Conservation (phyloP, 2,888 invertebrate genomes). For the Gryllus longicercus region DNA sequence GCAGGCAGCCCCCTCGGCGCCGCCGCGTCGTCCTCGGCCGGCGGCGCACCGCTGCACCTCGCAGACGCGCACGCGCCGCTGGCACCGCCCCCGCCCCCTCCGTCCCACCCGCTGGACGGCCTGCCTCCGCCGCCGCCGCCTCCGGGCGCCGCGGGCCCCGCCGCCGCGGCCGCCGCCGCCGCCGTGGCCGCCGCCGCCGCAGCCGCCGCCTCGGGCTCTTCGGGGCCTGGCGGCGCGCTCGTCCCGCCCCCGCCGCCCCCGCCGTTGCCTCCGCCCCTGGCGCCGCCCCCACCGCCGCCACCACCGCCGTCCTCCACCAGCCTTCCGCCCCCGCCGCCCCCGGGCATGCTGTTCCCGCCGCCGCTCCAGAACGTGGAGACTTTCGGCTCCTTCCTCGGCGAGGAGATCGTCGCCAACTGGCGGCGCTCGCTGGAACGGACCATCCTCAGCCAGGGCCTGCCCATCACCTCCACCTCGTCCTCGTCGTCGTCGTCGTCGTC, state of each 20-base stretch:
- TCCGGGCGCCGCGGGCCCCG: conserved; percentile 25
- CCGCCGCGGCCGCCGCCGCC: conserved; percentile 23
- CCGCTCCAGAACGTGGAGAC: conserved; percentile 65
- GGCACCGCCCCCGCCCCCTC: not conserved
- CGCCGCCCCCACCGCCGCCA: conserved; percentile 34
- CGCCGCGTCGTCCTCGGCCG: not conserved
- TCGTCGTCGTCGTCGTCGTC: not conserved
- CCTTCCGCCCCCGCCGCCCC: conserved; percentile 42
- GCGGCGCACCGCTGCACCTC: not conserved
- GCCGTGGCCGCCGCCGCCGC: conserved; percentile 26
- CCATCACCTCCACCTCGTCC: conserved; percentile 19
- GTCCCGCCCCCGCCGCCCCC: conserved; percentile 23
- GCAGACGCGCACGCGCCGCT: not conserved
- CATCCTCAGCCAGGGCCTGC: conserved; percentile 41
- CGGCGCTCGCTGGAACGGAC: conserved; percentile 64
- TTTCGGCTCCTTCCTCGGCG: conserved; percentile 73
- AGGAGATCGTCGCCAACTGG: conserved; percentile 79
- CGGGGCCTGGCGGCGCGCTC: not conserved
- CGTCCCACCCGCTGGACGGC: not conserved
- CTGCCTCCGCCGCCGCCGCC: conserved; percentile 35
- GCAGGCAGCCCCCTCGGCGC: not conserved
- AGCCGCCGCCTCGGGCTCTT: conserved; percentile 21
- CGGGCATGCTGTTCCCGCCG: conserved; percentile 52
- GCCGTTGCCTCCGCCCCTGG: conserved; percentile 20
- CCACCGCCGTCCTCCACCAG: conserved; percentile 36